These are phyloP conservation scores for Drosophila melanica DNA, from an alignment of 1,140 invertebrate genomes.

Conservation along the genomic window DNA sequence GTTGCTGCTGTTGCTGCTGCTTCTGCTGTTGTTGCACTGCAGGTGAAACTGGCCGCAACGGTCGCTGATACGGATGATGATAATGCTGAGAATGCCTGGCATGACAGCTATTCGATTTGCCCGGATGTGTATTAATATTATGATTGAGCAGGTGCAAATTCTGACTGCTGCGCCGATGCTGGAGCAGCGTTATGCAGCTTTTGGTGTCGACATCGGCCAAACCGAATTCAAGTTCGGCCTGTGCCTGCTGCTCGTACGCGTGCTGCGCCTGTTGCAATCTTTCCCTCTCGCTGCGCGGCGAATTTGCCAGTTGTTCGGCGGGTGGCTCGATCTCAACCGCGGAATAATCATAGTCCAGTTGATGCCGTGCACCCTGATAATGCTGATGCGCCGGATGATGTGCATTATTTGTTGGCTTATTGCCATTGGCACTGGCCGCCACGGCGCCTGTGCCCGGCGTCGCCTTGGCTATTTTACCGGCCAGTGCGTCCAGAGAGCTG, in stretches of 20 bases:
- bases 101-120: constrained; percentile 26
- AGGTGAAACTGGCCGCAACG: constrained; percentile 54
- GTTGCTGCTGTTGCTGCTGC: constrained; percentile 31
- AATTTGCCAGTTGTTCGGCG: constrained; percentile 70
- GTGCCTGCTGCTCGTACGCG: constrained; percentile 69
- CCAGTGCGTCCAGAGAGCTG: constrained; percentile 90
- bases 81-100: constrained; percentile 36
- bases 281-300: constrained; percentile 67
- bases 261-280: constrained; percentile 68
- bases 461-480: constrained; percentile 90
- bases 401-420: constrained; percentile 54
- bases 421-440: constrained; percentile 55
- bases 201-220: constrained; percentile 63
- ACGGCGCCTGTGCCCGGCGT: constrained; percentile 68
- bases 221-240: constrained; percentile 66
- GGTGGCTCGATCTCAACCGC: constrained; percentile 75
- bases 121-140: constrained; percentile 40
- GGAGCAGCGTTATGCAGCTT: constrained; percentile 53
- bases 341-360: constrained; percentile 68
- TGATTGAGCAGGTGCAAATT: constrained; percentile 43
- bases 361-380: constrained; percentile 44
- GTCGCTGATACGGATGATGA: constrained; percentile 73
- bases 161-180: constrained; percentile 50
- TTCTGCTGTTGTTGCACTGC: constrained; percentile 33
- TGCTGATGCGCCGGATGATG: constrained; percentile 62